A percentile compares a stretch with the other conserved stretches of the same genome.
phyloP scores from a whole-genome alignment of 64 coral and sea anemone genomes.

The Actinia equina region DNA sequence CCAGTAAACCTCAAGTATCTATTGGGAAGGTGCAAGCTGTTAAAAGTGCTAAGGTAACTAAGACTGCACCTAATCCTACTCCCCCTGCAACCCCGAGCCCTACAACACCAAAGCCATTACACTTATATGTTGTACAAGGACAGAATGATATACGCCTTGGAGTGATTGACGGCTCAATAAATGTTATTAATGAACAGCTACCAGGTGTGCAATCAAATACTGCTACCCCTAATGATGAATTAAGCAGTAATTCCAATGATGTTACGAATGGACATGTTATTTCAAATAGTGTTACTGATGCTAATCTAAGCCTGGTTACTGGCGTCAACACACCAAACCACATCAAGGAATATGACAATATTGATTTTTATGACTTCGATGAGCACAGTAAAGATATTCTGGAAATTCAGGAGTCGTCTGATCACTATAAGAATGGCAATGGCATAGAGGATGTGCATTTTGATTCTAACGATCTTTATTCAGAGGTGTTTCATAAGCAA shows the following conservation, averaged over 20 bases:
- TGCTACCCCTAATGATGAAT: background rate
- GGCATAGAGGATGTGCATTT: conserved; percentile 9
- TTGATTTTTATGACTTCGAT: conserved; percentile 25
- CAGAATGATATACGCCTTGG: conserved; percentile 20
- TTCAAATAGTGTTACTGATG: conserved; percentile 16
- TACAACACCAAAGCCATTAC: background rate
- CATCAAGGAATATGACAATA: conserved; percentile 23
- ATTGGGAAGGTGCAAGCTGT: background rate
- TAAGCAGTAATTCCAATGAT: background rate
- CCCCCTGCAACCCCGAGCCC: background rate
- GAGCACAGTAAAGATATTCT: background rate
- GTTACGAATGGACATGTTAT: background rate
- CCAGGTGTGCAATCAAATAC: background rate
- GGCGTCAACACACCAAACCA: conserved; percentile 10
- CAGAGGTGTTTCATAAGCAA: conserved; percentile 25
- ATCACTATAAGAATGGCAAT: conserved; percentile 14
- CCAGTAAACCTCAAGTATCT: background rate
- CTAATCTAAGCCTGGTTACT: background rate
- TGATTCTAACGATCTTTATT: conserved; percentile 18
- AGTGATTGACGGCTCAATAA: background rate
- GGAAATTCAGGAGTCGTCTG: conserved; percentile 16
- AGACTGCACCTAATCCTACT: background rate
- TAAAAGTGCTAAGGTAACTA: background rate
- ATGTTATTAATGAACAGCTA: background rate
- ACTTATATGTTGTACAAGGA: conserved; percentile 35